Conservation (phyloP, 35 echinoderm and acorn worm genomes). For the Amphiura filiformis region DNA sequence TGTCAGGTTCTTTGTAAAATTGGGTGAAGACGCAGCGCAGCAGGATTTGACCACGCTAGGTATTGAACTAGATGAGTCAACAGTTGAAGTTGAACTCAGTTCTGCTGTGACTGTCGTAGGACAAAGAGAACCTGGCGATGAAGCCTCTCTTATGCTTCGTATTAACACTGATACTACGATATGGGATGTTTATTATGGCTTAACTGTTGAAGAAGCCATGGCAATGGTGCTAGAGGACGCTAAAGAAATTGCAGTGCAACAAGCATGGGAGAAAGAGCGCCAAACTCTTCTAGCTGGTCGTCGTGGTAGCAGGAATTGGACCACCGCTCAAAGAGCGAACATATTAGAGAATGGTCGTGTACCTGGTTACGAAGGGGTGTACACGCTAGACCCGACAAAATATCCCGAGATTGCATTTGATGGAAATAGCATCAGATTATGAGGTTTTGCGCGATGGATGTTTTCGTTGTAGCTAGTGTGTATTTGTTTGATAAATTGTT, state of each 20-base stretch:
- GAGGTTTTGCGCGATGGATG: constrained; percentile 7
- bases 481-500: not conserved
- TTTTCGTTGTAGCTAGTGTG: not conserved
- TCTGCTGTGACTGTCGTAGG: constrained; percentile 15
- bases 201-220: constrained; percentile 44
- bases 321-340: constrained; percentile 32
- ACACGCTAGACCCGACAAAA: constrained; percentile 54
- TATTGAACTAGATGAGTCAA: constrained; percentile 28
- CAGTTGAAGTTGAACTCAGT: constrained; percentile 19
- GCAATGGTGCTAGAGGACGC: constrained; percentile 63
- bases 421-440: constrained; percentile 82
- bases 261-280: constrained; percentile 83
- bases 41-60: constrained; percentile 58
- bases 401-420: constrained; percentile 91
- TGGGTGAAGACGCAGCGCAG: constrained; percentile 29
- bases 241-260: constrained; percentile 57
- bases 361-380: constrained; percentile 62
- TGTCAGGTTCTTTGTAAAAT: constrained; percentile 73
- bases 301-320: constrained; percentile 78
- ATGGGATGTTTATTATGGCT: constrained; percentile 79
- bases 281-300: constrained; percentile 46
- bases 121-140: constrained; percentile 18
- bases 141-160: constrained; percentile 35
- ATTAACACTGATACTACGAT: constrained; percentile 45
- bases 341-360: constrained; percentile 69